A percentile compares a stretch with the other conserved stretches of the same genome.
phyloP scores from a whole-genome alignment of 2,113 vertebrate genomes.

The Capricornis sumatraensis region DNA sequence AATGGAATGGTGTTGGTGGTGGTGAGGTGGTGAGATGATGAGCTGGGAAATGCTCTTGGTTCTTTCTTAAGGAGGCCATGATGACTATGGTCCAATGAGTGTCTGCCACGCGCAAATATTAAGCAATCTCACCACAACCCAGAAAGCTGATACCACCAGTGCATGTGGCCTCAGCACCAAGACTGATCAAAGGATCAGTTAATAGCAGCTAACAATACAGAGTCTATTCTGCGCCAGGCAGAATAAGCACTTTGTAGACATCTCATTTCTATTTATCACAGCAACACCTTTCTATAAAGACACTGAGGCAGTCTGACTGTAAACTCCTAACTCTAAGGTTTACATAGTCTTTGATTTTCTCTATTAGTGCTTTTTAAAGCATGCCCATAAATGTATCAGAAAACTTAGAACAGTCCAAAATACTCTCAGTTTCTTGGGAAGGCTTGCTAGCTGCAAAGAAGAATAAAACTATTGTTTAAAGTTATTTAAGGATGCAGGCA shows the following conservation, averaged over 20 bases:
- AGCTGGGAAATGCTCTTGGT: neutral
- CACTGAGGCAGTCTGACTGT: neutral
- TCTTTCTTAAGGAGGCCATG: neutral
- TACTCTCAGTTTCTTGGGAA: neutral
- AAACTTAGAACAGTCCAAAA: neutral
- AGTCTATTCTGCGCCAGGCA: neutral
- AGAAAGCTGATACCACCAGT: neutral
- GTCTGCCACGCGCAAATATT: neutral
- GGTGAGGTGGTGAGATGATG: neutral
- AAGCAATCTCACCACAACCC: neutral
- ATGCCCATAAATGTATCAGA: neutral
- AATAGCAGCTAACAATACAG: neutral
- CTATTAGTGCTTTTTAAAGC: neutral
- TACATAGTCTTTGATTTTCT: neutral
- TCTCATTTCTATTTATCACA: neutral
- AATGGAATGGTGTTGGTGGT: neutral
- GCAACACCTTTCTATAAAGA: neutral
- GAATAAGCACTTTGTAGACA: neutral
- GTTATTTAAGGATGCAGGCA: slow-evolving; percentile 11
- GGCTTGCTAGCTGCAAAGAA: neutral
- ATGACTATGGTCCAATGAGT: neutral
- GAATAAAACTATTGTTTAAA: neutral
- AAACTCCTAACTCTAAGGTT: neutral
- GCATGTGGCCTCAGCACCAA: neutral
- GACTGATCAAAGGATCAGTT: neutral